These are phyloP conservation scores for Formicarius rufipectus DNA, from an alignment of 2,113 vertebrate genomes.

Conservation along the genomic window DNA sequence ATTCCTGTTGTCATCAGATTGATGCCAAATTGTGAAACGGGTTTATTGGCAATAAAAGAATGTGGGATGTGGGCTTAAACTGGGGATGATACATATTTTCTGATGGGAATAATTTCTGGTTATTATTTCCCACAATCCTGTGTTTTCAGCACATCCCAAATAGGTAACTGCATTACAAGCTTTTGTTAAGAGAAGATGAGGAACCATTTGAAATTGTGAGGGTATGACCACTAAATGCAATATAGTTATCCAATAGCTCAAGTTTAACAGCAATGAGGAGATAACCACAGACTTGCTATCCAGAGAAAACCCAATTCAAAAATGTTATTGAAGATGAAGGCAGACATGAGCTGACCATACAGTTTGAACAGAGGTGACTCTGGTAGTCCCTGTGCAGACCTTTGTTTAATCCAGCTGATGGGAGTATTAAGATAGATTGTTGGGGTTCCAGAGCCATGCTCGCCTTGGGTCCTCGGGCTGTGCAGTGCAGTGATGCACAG, in stretches of 20 bases:
- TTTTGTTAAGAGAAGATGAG: neutral
- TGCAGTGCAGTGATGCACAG: neutral
- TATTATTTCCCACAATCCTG: neutral
- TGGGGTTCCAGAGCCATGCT: neutral
- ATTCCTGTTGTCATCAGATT: rapidly evolving
- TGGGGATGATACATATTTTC: neutral
- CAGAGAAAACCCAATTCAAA: neutral
- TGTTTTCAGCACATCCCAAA: neutral
- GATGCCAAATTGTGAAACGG: neutral
- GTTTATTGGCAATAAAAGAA: neutral
- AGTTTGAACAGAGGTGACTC: neutral
- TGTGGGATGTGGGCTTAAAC: neutral
- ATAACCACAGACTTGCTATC: neutral
- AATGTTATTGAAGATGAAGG: neutral
- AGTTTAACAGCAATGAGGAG: neutral
- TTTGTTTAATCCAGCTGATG: rapidly evolving
- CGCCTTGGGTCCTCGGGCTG: neutral
- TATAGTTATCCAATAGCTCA: neutral
- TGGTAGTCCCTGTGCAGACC: neutral
- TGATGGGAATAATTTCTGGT: neutral
- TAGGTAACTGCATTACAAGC: neutral
- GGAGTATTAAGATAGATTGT: rapidly evolving
- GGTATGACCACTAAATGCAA: neutral
- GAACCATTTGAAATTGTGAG: neutral
- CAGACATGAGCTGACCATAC: neutral